phyloP scores from a whole-genome alignment of 2,797 vertebrate species.

The Tachyglossus aculeatus region DNA sequence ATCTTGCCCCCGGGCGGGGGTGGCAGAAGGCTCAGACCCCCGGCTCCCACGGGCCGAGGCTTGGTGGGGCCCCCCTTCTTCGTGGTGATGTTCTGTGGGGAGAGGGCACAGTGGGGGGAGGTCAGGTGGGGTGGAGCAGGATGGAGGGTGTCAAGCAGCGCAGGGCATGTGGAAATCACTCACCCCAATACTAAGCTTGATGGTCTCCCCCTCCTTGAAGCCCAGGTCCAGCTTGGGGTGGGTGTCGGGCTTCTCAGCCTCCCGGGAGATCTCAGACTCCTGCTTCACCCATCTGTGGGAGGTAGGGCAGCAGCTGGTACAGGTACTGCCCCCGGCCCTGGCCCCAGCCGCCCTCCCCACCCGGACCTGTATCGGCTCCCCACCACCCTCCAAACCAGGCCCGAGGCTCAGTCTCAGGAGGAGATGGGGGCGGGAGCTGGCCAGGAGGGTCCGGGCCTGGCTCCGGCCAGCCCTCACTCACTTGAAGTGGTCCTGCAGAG shows the following conservation, averaged over 20 bases:
- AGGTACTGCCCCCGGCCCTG: too few relatives aligned
- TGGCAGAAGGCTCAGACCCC: constrained; percentile 86
- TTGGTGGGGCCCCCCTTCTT: constrained; percentile 82
- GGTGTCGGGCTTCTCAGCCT: constrained; percentile 82
- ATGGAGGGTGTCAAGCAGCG: neutral
- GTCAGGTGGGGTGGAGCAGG: neutral
- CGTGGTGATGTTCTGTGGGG: constrained; percentile 81
- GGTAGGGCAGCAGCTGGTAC: too few relatives aligned
- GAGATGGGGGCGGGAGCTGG: too few relatives aligned
- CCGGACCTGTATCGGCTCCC: too few relatives aligned
- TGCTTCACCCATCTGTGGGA: constrained; percentile 91
- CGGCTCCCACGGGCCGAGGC: constrained; percentile 80
- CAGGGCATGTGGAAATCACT: constrained; percentile 18
- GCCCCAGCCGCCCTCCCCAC: too few relatives aligned
- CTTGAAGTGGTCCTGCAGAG: constrained; percentile 97
- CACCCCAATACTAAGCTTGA: constrained; percentile 94
- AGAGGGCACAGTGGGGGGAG: neutral
- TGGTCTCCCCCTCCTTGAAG: constrained; percentile 96
- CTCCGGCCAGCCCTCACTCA: constrained; percentile 69
- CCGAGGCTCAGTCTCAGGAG: too few relatives aligned
- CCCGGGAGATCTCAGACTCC: constrained; percentile 90
- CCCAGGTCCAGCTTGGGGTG: constrained; percentile 92
- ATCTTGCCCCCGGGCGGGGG: constrained; percentile 91
- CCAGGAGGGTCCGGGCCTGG: too few relatives aligned
- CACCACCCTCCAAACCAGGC: too few relatives aligned